Percentiles rank a stretch among this genome's conserved stretches.
These are phyloP conservation scores for Metalampra italica DNA, from an alignment of 2,888 invertebrate genomes.

Conservation along the genomic window DNA sequence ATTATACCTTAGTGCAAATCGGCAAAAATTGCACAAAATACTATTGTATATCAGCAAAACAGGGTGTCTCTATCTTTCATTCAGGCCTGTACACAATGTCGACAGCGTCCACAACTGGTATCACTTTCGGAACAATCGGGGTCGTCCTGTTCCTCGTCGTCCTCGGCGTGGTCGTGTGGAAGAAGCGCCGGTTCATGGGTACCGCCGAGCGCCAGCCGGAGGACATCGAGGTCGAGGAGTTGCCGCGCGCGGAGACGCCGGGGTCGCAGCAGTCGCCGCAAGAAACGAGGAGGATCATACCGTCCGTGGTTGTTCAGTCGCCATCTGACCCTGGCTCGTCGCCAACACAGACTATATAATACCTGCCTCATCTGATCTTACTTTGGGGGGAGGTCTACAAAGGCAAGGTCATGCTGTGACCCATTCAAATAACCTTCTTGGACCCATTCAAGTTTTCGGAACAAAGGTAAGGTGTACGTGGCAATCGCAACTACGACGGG, in stretches of 20 bases:
- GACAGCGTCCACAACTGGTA: conserved; percentile 58
- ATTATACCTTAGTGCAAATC: too few relatives aligned
- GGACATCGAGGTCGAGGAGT: conserved; percentile 42
- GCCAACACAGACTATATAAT: conserved; percentile 4
- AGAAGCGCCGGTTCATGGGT: conserved; percentile 44
- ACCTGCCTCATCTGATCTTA: background rate
- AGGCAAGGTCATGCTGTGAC: too few relatives aligned
- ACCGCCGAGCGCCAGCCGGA: conserved; percentile 26
- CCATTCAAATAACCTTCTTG: too few relatives aligned
- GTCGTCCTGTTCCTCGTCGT: conserved; percentile 34
- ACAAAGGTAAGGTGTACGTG: too few relatives aligned
- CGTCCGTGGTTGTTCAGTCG: conserved; percentile 40
- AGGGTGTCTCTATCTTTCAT: too few relatives aligned
- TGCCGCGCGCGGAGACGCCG: conserved; percentile 2
- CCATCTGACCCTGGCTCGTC: conserved; percentile 43
- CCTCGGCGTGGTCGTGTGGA: conserved; percentile 53
- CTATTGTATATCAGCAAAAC: too few relatives aligned
- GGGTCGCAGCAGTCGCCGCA: conserved; percentile 20
- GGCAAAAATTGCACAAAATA: too few relatives aligned
- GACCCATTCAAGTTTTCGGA: too few relatives aligned
- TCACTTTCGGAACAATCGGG: conserved; percentile 49
- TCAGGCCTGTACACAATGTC: conserved; percentile 62
- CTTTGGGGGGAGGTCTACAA: too few relatives aligned
- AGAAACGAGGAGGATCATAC: conserved; percentile 19
- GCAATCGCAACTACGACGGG: too few relatives aligned